phyloP scores from a whole-genome alignment of 2,113 vertebrate genomes.

The Oryctolagus cuniculus region DNA sequence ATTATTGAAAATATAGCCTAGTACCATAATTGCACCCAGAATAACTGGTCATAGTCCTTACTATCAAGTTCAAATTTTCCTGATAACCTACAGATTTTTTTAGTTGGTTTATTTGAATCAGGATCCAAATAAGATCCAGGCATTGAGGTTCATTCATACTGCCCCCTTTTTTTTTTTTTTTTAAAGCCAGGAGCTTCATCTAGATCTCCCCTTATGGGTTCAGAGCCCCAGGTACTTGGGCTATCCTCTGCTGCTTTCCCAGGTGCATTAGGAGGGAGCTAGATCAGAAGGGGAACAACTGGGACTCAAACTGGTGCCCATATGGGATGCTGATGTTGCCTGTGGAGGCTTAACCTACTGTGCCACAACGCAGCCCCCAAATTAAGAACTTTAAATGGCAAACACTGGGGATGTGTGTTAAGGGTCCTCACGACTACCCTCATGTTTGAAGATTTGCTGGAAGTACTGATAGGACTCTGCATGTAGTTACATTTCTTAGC shows the following conservation, averaged over 20 bases:
- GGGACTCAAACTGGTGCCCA: too few species aligned
- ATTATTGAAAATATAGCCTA: not conserved
- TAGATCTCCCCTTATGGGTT: too few species aligned
- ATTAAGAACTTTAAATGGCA: not conserved
- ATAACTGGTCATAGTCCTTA: not conserved
- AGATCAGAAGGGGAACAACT: too few species aligned
- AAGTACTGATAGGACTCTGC: not conserved
- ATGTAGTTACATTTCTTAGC: not conserved
- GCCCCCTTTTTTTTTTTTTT: not conserved
- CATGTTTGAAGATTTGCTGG: not conserved
- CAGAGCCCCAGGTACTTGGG: too few species aligned
- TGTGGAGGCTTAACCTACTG: too few species aligned
- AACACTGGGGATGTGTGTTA: not conserved
- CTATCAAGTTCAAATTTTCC: not conserved
- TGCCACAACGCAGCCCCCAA: too few species aligned
- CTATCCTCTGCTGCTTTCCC: too few species aligned
- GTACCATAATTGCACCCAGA: not conserved
- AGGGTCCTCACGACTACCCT: not conserved
- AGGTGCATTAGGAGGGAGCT: too few species aligned
- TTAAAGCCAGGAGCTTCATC: not conserved
- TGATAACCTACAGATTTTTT: not conserved
- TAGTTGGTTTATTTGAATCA: conserved; percentile 22
- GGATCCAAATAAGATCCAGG: not conserved
- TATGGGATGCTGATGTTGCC: too few species aligned
- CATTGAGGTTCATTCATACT: not conserved